Conservation (phyloP, 2,797 vertebrate species). For the Telmatherina bonti region DNA sequence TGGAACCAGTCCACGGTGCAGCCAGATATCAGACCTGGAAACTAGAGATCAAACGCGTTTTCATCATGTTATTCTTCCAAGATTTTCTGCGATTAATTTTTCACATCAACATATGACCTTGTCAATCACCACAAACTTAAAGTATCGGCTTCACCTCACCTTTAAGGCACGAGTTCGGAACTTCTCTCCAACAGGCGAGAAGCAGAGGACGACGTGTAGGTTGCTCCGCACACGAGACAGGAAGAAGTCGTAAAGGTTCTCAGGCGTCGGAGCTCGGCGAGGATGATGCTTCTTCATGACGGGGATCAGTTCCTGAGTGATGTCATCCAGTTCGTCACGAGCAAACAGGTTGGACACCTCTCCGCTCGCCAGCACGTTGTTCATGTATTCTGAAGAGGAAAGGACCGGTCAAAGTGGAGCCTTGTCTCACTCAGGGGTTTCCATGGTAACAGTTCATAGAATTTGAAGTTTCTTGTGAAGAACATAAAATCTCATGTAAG, state of each 20-base stretch:
- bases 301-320: conserved; percentile 85
- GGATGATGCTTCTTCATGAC: conserved; percentile 86
- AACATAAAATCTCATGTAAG: too few relatives aligned
- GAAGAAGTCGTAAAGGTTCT: conserved; percentile 89
- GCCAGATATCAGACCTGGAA: conserved; percentile 88
- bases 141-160: conserved; percentile 25
- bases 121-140: too few relatives aligned
- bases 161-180: conserved; percentile 85
- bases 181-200: conserved; percentile 88
- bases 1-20: conserved; percentile 91
- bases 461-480: neutral
- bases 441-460: neutral
- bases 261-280: conserved; percentile 76
- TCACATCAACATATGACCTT: too few relatives aligned
- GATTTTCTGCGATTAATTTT: too few relatives aligned
- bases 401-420: neutral
- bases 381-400: conserved; percentile 83
- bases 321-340: conserved; percentile 88
- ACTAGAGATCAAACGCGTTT: conserved; percentile 53
- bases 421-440: neutral
- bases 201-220: conserved; percentile 88
- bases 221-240: conserved; percentile 86
- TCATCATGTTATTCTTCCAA: too few relatives aligned
- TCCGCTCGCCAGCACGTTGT: conserved; percentile 87
- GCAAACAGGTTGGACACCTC: conserved; percentile 88